Evolutionary conservation across 2,113 vertebrate genomes (phyloP), one percentile per base, ranked within the genome.

Genomic region (Excalfactoria chinensis): DNA sequence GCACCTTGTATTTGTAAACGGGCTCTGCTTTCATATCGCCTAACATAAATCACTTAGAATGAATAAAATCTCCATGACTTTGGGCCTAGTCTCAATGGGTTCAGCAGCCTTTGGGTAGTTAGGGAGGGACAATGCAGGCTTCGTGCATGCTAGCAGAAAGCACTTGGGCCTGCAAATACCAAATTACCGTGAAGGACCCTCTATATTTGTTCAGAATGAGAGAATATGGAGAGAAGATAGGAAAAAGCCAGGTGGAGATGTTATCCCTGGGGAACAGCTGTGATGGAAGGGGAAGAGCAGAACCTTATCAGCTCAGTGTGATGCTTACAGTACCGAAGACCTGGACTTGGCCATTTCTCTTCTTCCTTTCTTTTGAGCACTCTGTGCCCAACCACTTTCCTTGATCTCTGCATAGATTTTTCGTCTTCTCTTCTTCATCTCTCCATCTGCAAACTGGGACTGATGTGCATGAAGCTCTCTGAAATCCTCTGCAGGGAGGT

Each of bases 401-500:
- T 78, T 62, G 16, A 18, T 84, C 70, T 89, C 77, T 77, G 74
- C 84, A 89, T 40, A 90, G 59, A 41, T 76, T 8, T 95, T 63
- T 28, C 49, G 80, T 66, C 51, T 89, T 56, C 25, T 83, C 37
- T 25, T 77, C 67, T 79, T 67, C 11, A 0, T 74, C 87, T 70
- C 75, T 93, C 18, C 56, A 34, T 68, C 46, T 72, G 79, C 37
- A 89, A 88, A 78, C 7, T 75, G 35, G 73, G 58, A 44, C 48
- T 2, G 71, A 85, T 86, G 69, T 68, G 15, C 0, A 0, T 88
- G 93, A 88, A 91, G 78, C 75, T 81, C 62, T 41, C 53, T 93
- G 94, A 95, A 95, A 93, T 96, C 82, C 91, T 93, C 76, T 78
- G 72, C 82, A 72, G 93, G 94, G 95, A 93, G 91, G 85, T 84